These are phyloP conservation scores for Opisthograptis luteolata DNA, from an alignment of 2,888 invertebrate species.

Conservation along the genomic window DNA sequence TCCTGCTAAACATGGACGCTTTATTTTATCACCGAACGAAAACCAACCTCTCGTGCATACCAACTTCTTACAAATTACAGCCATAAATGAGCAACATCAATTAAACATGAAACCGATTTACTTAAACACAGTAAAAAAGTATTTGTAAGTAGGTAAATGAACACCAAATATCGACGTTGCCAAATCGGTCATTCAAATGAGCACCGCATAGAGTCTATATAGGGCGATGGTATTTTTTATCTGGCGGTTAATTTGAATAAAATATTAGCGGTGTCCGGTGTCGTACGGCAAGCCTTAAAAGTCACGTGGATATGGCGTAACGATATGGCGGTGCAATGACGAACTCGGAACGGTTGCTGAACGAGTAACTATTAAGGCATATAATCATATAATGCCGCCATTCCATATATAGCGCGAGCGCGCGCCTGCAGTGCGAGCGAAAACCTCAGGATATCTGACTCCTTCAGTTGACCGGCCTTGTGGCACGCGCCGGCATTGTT, in stretches of 20 bases:
- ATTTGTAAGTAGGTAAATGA: constrained; percentile 46
- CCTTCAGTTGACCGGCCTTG: constrained; percentile 76
- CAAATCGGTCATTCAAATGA: constrained; percentile 68
- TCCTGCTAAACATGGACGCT: constrained; percentile 63
- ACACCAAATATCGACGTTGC: constrained; percentile 56
- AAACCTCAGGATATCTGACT: constrained; percentile 63
- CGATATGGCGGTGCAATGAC: constrained; percentile 57
- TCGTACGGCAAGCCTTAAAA: constrained; percentile 45
- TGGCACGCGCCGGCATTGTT: constrained; percentile 77
- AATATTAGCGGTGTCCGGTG: constrained; percentile 69
- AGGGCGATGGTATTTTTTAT: constrained; percentile 59
- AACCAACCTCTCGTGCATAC: constrained; percentile 25
- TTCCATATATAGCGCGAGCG: constrained; percentile 57
- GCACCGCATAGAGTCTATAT: constrained; percentile 50
- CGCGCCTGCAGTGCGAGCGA: constrained; percentile 56
- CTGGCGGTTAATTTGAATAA: constrained; percentile 63
- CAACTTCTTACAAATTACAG: constrained; percentile 7
- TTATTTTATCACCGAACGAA: constrained; percentile 54
- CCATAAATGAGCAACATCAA: constrained; percentile 9
- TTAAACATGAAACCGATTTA: constrained; percentile 31
- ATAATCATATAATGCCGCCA: constrained; percentile 60
- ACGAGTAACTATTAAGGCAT: constrained; percentile 61
- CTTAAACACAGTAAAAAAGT: constrained; percentile 31
- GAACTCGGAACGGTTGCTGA: constrained; percentile 58
- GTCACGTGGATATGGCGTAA: constrained; percentile 53